Conservation (phyloP, 2,113 vertebrate genomes). For the Thymallus thymallus region DNA sequence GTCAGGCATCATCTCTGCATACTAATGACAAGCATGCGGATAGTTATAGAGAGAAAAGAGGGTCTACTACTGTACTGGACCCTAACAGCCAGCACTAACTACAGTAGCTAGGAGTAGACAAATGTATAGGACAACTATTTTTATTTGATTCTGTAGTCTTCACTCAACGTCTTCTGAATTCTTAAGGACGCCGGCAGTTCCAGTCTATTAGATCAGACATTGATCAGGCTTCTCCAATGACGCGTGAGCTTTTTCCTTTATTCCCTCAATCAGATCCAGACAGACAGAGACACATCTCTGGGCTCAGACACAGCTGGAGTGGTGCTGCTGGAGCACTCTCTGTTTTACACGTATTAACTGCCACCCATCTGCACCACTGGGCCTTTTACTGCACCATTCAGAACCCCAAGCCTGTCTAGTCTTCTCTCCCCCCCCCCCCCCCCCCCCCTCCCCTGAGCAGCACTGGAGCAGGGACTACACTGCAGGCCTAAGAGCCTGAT, state of each 20-base stretch:
- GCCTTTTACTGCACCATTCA: conserved; percentile 17
- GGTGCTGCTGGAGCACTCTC: background rate
- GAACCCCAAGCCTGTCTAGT: too few relatives aligned
- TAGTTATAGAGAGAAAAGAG: conserved; percentile 11
- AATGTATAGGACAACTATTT: too few relatives aligned
- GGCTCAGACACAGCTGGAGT: too few relatives aligned
- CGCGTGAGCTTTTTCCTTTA: background rate
- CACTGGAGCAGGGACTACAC: too few relatives aligned
- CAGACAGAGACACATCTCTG: background rate
- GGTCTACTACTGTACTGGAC: too few relatives aligned
- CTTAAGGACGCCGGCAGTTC: too few relatives aligned
- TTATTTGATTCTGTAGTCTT: too few relatives aligned
- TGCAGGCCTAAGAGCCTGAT: too few relatives aligned
- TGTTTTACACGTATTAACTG: background rate
- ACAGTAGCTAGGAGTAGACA: too few relatives aligned
- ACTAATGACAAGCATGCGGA: conserved; percentile 52
- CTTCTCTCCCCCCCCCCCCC: background rate
- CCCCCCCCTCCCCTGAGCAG: background rate
- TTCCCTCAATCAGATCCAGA: background rate
- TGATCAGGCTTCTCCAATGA: background rate
- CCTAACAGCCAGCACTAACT: too few relatives aligned
- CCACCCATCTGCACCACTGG: background rate
- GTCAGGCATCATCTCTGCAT: conserved; percentile 64
- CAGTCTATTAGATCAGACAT: background rate
- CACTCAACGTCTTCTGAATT: too few relatives aligned